A percentile compares a stretch with the other conserved stretches of the same genome.
Evolutionary conservation across 2,797 vertebrate genomes (phyloP).

Genomic region (Sylvia borin): DNA sequence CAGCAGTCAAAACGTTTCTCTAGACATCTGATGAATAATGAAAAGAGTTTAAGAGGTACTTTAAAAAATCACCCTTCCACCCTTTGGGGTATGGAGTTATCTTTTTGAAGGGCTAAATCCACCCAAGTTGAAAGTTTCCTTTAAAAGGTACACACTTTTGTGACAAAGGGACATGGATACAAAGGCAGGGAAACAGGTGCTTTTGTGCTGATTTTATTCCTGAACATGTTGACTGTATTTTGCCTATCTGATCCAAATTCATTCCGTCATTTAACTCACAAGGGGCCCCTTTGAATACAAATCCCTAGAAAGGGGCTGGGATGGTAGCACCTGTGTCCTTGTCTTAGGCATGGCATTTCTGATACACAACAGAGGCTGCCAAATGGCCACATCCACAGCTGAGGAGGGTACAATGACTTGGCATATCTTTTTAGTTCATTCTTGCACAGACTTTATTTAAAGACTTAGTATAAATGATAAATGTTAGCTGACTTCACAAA

Average conservation of each 20-base stretch:
- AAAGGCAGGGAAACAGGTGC: not conserved
- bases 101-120: not conserved
- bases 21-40: conserved; percentile 53
- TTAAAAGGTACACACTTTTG: not conserved
- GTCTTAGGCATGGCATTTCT: not conserved
- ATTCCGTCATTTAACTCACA: not conserved
- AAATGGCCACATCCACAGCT: not conserved
- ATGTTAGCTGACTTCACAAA: not conserved
- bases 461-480: not conserved
- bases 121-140: not conserved
- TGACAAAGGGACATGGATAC: not conserved
- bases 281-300: not conserved
- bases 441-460: not conserved
- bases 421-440: not conserved
- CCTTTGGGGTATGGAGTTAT: not conserved
- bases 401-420: not conserved
- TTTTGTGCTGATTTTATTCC: not conserved
- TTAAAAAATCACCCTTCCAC: not conserved
- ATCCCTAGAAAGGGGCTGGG: not conserved
- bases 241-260: not conserved
- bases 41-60: conserved; percentile 49
- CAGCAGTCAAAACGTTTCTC: conserved; percentile 52
- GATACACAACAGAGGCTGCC: not conserved
- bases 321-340: not conserved
- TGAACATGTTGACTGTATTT: not conserved